Evolutionary conservation across 2,113 vertebrate genomes (phyloP).

Genomic region (Perca schrenkii): DNA sequence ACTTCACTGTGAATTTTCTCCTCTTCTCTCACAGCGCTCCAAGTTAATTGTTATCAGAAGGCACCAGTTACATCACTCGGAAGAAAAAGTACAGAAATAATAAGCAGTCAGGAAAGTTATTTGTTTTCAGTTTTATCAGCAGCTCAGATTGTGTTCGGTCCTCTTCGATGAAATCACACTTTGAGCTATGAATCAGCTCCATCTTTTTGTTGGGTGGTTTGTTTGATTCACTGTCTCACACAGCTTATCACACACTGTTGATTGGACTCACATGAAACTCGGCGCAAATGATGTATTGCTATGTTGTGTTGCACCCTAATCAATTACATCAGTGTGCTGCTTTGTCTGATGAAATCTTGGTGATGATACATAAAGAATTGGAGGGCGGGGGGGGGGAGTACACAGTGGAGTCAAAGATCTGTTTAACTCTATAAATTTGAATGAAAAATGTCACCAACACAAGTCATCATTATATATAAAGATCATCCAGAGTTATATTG

Average conservation of each 20-base stretch:
- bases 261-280: slow-evolving; percentile 1
- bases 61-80: slow-evolving; percentile 21
- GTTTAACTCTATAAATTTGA: neutral
- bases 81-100: neutral
- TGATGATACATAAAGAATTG: neutral
- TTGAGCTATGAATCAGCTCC: slow-evolving; percentile 16
- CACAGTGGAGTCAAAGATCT: neutral
- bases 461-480: neutral
- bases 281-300: neutral
- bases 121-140: slow-evolving; percentile 14
- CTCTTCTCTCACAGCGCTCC: neutral
- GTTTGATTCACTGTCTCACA: neutral
- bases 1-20: slow-evolving; percentile 39
- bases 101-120: neutral
- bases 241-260: neutral
- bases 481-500: too few species aligned
- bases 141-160: neutral
- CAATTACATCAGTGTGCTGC: neutral
- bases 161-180: neutral
- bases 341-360: slow-evolving; percentile 1
- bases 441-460: neutral
- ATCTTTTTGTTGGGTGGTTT: neutral
- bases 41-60: slow-evolving; percentile 36
- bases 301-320: neutral
- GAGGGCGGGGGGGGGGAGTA: neutral